Conservation (phyloP, 1,140 invertebrate species). For the Olivierus martensii region DNA sequence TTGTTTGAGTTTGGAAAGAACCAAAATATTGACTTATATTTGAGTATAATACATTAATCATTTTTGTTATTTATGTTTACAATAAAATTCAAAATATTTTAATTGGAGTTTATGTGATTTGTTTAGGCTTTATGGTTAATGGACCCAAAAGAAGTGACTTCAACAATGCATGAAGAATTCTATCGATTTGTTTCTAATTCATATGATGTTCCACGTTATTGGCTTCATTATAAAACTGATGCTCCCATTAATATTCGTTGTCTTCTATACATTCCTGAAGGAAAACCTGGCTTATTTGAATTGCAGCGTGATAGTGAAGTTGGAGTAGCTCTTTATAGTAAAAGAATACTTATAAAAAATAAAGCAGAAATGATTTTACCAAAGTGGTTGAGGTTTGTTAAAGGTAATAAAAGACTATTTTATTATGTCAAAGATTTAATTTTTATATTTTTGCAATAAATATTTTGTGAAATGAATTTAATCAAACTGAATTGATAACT, state of each 20-base stretch:
- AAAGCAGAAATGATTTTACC: slow-evolving; percentile 81
- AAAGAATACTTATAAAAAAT: slow-evolving; percentile 77
- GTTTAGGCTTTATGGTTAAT: slow-evolving; percentile 87
- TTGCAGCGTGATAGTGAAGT: slow-evolving; percentile 53
- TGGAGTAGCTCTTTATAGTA: slow-evolving; percentile 70
- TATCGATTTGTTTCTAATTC: slow-evolving; percentile 65
- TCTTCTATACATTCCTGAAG: slow-evolving; percentile 83
- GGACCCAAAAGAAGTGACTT: slow-evolving; percentile 72
- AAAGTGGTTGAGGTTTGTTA: slow-evolving; percentile 86
- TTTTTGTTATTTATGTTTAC: no score
- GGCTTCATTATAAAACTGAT: slow-evolving; percentile 71
- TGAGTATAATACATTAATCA: no score
- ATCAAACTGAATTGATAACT: no score
- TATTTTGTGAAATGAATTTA: no score
- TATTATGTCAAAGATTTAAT: no score
- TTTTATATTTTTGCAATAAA: no score
- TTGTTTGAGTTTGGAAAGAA: no score
- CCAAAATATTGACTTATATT: no score
- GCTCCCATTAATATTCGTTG: slow-evolving; percentile 81
- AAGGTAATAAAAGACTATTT: no score
- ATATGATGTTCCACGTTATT: slow-evolving; percentile 70
- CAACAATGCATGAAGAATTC: slow-evolving; percentile 80
- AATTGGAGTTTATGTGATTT: no score
- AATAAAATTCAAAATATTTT: no score
- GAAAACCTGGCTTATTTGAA: slow-evolving; percentile 65